Conservation (phyloP, 2,888 invertebrate species). For the Andrena dorsata region DNA sequence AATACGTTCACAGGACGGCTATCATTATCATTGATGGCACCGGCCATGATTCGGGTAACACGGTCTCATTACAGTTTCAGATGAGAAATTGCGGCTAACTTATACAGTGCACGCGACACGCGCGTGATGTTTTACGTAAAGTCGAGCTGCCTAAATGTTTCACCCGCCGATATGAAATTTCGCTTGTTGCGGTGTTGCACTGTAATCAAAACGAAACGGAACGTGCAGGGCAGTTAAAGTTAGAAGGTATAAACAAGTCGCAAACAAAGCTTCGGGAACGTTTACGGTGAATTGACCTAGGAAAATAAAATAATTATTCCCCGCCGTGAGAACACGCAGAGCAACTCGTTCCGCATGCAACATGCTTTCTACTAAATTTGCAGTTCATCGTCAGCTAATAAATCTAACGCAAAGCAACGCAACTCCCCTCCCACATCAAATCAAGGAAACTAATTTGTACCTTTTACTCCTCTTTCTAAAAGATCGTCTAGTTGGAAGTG, state of each 20-base stretch:
- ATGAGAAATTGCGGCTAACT: slow-evolving; percentile 31
- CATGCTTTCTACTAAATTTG: too few relatives aligned
- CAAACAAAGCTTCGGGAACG: background rate
- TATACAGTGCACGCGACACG: background rate
- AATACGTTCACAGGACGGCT: slow-evolving; percentile 4
- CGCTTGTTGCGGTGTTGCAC: background rate
- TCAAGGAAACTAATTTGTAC: background rate
- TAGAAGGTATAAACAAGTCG: background rate
- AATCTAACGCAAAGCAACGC: too few relatives aligned
- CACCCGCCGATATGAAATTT: slow-evolving; percentile 29
- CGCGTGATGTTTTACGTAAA: slow-evolving; percentile 33
- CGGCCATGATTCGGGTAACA: slow-evolving; percentile 28
- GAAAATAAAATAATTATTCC: background rate
- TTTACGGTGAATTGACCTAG: background rate
- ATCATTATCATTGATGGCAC: slow-evolving; percentile 3
- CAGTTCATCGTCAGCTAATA: too few relatives aligned
- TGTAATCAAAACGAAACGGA: slow-evolving; percentile 4
- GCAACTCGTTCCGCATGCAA: background rate
- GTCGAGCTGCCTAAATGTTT: slow-evolving; percentile 27
- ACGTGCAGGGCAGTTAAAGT: slow-evolving; percentile 1
- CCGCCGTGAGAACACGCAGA: background rate
- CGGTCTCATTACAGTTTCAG: slow-evolving; percentile 30
- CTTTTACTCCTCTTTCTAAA: background rate
- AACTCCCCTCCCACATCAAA: background rate
- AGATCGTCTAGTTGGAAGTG: too few relatives aligned